Conservation (phyloP, 2,888 invertebrate genomes). For the Thymelicus lineola region DNA sequence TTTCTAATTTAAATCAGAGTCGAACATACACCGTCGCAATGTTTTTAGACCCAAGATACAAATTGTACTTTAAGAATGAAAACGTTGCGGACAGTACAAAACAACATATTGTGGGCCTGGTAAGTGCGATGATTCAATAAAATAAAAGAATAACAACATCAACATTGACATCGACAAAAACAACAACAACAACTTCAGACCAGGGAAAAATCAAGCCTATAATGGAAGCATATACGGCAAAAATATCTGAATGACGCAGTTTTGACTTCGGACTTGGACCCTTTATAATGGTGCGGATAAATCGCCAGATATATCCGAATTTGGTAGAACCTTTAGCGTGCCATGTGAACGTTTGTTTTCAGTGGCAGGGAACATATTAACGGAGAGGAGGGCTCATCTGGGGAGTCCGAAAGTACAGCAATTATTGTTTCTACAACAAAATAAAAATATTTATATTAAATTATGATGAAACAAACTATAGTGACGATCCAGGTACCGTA, state of each 20-base stretch:
- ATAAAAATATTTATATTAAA: no score
- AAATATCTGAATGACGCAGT: no score
- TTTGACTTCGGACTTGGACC: no score
- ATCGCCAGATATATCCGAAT: no score
- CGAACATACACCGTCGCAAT: slow-evolving; percentile 36
- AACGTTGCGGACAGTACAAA: slow-evolving; percentile 35
- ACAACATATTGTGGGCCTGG: slow-evolving; percentile 15
- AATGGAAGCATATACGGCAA: no score
- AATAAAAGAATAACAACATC: neutral
- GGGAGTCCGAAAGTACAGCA: neutral
- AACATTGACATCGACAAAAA: no score
- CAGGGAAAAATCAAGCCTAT: no score
- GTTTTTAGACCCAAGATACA: slow-evolving; percentile 41
- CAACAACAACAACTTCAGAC: no score
- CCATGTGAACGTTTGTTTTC: neutral
- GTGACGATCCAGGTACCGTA: no score
- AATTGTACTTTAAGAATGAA: slow-evolving; percentile 39
- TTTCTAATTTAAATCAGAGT: slow-evolving; percentile 34
- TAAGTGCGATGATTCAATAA: slow-evolving; percentile 18
- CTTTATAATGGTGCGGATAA: no score
- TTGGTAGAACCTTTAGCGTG: slow-evolving; percentile 7
- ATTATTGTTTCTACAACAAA: slow-evolving; percentile 1
- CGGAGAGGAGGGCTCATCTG: neutral
- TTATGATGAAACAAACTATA: no score
- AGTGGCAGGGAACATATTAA: neutral